Conservation (phyloP, 2,797 vertebrate species). For the Pipistrellus nathusii region DNA sequence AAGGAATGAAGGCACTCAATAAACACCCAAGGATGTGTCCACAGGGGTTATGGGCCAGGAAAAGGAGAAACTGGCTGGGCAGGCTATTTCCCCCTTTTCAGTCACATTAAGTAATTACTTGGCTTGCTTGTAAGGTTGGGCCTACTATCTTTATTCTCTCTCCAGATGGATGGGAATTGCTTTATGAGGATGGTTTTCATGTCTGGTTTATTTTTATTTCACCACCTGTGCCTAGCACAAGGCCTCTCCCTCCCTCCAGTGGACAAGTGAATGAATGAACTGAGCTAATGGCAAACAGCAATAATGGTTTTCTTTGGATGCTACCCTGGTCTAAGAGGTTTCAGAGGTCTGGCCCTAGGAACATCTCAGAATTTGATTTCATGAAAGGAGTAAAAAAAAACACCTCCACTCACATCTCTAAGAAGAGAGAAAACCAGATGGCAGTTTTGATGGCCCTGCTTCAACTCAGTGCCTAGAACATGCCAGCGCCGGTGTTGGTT, state of each 20-base stretch:
- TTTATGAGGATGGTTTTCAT: constrained; percentile 47
- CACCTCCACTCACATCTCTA: background rate
- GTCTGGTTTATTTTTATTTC: constrained; percentile 73
- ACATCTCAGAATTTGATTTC: background rate
- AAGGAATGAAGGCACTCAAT: background rate
- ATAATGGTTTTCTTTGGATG: background rate
- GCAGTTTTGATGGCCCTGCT: background rate
- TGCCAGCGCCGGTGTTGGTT: background rate
- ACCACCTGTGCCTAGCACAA: constrained; percentile 61
- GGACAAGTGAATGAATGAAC: constrained; percentile 32
- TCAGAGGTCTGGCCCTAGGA: background rate
- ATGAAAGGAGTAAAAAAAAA: background rate
- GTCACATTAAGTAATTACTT: constrained; percentile 32
- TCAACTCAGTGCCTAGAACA: background rate
- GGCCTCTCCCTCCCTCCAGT: background rate
- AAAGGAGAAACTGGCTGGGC: background rate
- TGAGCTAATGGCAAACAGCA: background rate
- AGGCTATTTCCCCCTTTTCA: background rate
- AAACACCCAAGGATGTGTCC: background rate
- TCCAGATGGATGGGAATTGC: constrained; percentile 60
- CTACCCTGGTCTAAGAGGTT: background rate
- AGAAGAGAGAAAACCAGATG: constrained; percentile 28
- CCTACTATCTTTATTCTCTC: constrained; percentile 57
- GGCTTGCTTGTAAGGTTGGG: background rate
- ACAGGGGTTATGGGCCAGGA: background rate